Conservation (phyloP, 2,888 invertebrate species). For the Heliconius hortense region DNA sequence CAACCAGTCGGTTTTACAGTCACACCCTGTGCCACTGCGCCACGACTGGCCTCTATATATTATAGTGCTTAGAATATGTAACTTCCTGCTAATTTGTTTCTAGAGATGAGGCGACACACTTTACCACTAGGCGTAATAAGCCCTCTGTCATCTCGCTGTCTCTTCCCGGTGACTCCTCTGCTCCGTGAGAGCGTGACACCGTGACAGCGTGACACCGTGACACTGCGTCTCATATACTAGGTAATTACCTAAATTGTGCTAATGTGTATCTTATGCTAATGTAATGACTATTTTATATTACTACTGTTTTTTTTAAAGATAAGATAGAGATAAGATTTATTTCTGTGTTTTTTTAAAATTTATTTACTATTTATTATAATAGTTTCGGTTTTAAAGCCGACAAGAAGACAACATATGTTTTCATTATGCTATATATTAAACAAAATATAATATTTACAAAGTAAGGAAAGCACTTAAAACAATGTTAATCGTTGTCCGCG, state of each 20-base stretch:
- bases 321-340: too few relatives aligned
- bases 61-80: too few relatives aligned
- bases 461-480: conserved; percentile 14
- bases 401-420: background rate
- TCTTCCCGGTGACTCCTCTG: background rate
- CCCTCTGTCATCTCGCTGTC: background rate
- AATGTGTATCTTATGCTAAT: too few relatives aligned
- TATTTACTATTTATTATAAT: background rate
- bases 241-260: too few relatives aligned
- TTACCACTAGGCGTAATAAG: conserved; percentile 7
- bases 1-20: too few relatives aligned
- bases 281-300: too few relatives aligned
- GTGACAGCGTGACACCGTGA: background rate
- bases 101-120: background rate
- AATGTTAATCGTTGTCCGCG: conserved; percentile 7
- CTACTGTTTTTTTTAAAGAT: too few relatives aligned
- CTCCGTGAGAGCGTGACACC: background rate
- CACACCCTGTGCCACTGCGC: too few relatives aligned
- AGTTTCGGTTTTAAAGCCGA: background rate
- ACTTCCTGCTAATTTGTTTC: background rate
- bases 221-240: background rate
- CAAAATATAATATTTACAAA: background rate
- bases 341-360: too few relatives aligned
- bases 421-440: background rate
- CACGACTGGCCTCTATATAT: too few relatives aligned